Base-by-base conservation (phyloP, 2,888 invertebrate species). In the Leptinotarsa tumamoca region DNA sequence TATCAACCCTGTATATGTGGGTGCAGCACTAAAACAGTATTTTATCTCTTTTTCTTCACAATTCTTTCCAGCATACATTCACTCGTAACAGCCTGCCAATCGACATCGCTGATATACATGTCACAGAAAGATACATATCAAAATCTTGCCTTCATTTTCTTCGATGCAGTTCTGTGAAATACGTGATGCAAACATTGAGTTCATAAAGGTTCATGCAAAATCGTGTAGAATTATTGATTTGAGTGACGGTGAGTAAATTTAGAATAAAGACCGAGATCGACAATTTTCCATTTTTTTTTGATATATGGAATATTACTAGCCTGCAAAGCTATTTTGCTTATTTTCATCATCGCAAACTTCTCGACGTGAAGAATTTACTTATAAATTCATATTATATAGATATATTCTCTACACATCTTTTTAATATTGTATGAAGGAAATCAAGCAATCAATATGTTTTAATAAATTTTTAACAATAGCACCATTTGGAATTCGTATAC, bases 31-130 rank as follows among this genome's bases (percentile, higher is more conserved):
- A 58, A 58, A 21, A 13, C 23, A 43, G 17, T 33, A 33, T 66
- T 27, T 66, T 66, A 66, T 43, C 17, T 66, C 66, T 67, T 67
- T 58, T 21, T 58, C 58, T 58, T 18, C 58, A 18, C 21, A 17
- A 21, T 58, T 21, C 21, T 58, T 54, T n/a, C 23, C 58, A 58
- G 13, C 49, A 67, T 66, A 23, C n/a, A 43, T 67, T 67, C 67
- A 67, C 67, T 67, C 18, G 33, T 71, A 17, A 74, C 56, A n/a
- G 70, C 27, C 58, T 75, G 74, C 75, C 77, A 77, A 75, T 77
- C 75, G 63, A 52, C 17, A 58, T 54, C 18, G 58, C 71, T 71
- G 72, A 78, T 78, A 75, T 73, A 75, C 78, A 72, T 73, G 78
- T 78, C 78, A 71, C 15, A 18, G 13, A 14, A n/a, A 67, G 49